Evolutionary conservation across 2,888 invertebrate genomes (phyloP).

Genomic region (Drosophila demipolita): DNA sequence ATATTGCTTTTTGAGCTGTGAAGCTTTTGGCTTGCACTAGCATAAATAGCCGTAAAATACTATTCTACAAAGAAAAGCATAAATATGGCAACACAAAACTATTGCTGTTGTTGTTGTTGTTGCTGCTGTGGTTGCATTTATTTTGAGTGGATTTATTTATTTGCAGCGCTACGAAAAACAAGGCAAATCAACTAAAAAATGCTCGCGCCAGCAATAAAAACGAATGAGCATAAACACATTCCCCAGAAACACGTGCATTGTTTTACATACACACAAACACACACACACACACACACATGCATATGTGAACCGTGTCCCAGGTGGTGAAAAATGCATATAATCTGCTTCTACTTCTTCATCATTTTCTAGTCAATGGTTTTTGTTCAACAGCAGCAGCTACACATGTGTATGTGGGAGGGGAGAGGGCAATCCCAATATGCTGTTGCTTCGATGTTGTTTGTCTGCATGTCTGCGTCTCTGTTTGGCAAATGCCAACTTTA

Average conservation of each 20-base stretch:
- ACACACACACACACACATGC: slow-evolving; percentile 58
- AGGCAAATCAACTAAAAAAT: slow-evolving; percentile 44
- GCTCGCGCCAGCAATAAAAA: slow-evolving; percentile 12
- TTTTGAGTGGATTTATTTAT: slow-evolving; percentile 70
- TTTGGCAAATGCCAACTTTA: slow-evolving; percentile 80
- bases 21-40: slow-evolving; percentile 27
- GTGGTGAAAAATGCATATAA: slow-evolving; percentile 47
- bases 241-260: slow-evolving; percentile 54
- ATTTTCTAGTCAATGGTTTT: slow-evolving; percentile 24
- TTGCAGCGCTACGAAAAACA: slow-evolving; percentile 31
- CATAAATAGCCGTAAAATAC: slow-evolving; percentile 57
- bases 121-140: slow-evolving; percentile 51
- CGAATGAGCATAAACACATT: slow-evolving; percentile 25
- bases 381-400: slow-evolving; percentile 42
- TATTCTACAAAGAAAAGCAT: background rate
- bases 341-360: background rate
- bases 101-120: slow-evolving; percentile 16
- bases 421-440: slow-evolving; percentile 9
- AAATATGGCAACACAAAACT: slow-evolving; percentile 25
- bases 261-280: slow-evolving; percentile 30
- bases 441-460: slow-evolving; percentile 53
- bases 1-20: slow-evolving; percentile 14
- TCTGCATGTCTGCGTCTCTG: slow-evolving; percentile 65
- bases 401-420: background rate
- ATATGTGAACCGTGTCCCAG: slow-evolving; percentile 52